Base-by-base conservation (phyloP, 2,797 vertebrate genomes). In the Lithobates sylvaticus region DNA sequence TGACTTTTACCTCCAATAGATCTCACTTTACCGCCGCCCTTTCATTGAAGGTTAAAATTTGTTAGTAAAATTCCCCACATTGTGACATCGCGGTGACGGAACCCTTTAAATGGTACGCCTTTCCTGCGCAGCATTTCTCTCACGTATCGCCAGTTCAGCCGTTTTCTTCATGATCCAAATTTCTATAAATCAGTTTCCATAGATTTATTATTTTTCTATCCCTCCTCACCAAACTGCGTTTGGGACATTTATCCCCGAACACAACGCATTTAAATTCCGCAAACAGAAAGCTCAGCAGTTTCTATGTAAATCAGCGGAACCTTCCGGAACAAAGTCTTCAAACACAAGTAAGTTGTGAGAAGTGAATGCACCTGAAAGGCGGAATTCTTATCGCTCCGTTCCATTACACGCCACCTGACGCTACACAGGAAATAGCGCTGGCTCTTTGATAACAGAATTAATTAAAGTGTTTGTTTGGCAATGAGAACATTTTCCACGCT, bases 221-320 rank as follows among this genome's bases (percentile, higher is more conserved):
- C 10, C 27, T 21, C 34, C 70, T 71, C n/a, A 34, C 68, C 26
- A 39, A 79, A 81, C 47, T 21, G 50, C 47, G 44, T 58, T 58
- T 81, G 50, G 47, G 47, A n/a, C 27, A 32, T 72, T 81, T 36
- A 36, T 72, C 68, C 44, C 68, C 47, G 47, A 81, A 71, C 7
- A 12, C 47, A 10, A 72, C 21, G 5, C 70, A 71, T 69, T 80
- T 27, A 70, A 15, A 80, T 80, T 70, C 78, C 32, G 9, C 26
- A 80, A 80, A 50, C n/a, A 3, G 23, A 68, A 39, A 79, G 13
- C 16, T 79, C 67, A 50, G 65, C 67, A 29, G 29, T 54, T 50
- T 69, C 54, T 16, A 61, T 39, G 58, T 65, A 42, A 78, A 78
- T 78, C 39, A 42, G 23, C n/a, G 58, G 54, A 54, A 16, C 16